Evolutionary conservation across 2,888 invertebrate species (phyloP), one percentile per base, ranked within the genome.

Genomic region (Apamea monoglypha): DNA sequence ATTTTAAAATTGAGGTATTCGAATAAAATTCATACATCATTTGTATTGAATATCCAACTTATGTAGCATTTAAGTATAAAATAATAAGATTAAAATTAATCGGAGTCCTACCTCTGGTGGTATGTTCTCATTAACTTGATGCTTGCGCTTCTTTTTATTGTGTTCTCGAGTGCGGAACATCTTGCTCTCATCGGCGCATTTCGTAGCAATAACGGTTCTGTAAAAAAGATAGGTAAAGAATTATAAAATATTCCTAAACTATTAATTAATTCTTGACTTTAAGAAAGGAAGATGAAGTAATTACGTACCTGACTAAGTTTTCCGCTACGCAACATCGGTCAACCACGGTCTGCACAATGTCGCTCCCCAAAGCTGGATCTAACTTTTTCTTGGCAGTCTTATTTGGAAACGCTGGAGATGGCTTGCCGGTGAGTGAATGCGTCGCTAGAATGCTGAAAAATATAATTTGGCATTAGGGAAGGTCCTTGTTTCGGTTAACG

Each of bases 161-260:
- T 89, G 85, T 78, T 92, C 89, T 6, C 94, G 92, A 67, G 91
- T 93, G 44, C 96, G 96, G 67, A 94, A 93, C 97, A 97, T 97
- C 93, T 97, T 97, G 86, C 97, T 97, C 91, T 97, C 97, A 89
- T 97, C 97, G 0, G 97, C 97, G 88, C 97, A 97, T 92, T 97
- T 97, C 0, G 97, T 97, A 36, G 97, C 97, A n/a, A 97, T 97
- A n/a, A 97, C 96, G 32, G 95, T 96, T 73, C 97, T 97, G 92
- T 72, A 66, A 78, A 76, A 80, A 47, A 53, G 12, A 25, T 18
- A 68, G 14, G 14, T n/a, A n/a, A n/a, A n/a, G 0, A 18, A 53
- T 8, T 32, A 18, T 59, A 7, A 61, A n/a, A n/a, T 18, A 16
- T 16, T 8, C 12, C 6, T 29, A 36, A n/a, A n/a, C 25, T 47